Evolutionary conservation across 2,113 vertebrate species (phyloP), one percentile per base, ranked within the genome.

Genomic region (Corynorhinus townsendii): DNA sequence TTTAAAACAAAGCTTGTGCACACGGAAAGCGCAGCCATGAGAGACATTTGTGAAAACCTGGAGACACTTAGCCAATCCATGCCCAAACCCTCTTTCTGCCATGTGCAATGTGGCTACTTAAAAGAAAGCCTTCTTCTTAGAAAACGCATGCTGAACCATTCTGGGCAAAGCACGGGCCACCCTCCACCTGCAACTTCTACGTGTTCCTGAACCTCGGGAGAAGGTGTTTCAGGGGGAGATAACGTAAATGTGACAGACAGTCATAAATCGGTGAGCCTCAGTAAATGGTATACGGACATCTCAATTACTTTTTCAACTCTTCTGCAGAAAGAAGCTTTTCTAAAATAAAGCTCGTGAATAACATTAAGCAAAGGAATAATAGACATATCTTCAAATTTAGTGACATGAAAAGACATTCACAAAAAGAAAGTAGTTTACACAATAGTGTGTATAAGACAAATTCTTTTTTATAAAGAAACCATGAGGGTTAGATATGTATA

Each of bases 141-240:
- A 11, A 95, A 90, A 90, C 69, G 89, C 5, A 47, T 68, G 76
- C 19, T 90, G 28, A 95, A 90, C 45, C 94, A 81, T 89, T 90
- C 38, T 49, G 24, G 11, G 35, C 22, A 86, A 85, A 68, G 38
- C 8, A 43, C 8, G 94, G 4, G 59, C 28, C 59, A 11, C 28
- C 59, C 11, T 0, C 52, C 17, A 33, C 0, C 1, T 75, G 17
- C 28, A 82, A 89, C 68, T 94, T 95, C 47, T 28, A 40, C 14
- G 40, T 19, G 76, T 1, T 49, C 10, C 7, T 30, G 49, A 96
- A n/a, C 22, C 9, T 47, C 30, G 8, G 84, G 52, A 62, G 82
- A 81, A 93, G 40, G 33, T 35, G 8, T 89, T 76, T 52, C 11
- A 89, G 40, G 69, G 33, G 17, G 26, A 90, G 35, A 69, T 15